These are phyloP conservation scores for Ophioderma brevispina DNA, from an alignment of 35 echinoderm and acorn worm genomes.

Conservation along the genomic window DNA sequence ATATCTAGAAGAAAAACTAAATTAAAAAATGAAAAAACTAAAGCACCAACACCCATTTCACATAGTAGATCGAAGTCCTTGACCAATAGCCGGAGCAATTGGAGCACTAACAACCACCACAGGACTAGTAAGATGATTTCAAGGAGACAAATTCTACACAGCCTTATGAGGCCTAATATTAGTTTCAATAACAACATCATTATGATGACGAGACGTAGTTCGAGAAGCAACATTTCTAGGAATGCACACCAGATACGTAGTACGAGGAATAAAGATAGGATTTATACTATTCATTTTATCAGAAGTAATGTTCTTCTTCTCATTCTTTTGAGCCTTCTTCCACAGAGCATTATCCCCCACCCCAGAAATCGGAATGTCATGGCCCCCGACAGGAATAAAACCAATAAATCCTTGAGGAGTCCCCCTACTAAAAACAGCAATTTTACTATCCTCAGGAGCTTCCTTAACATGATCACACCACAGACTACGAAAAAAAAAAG, in stretches of 20 bases:
- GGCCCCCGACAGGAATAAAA: too few species aligned
- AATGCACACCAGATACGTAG: slow-evolving; percentile 45
- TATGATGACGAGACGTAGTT: slow-evolving; percentile 69
- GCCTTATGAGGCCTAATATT: not conserved
- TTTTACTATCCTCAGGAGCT: too few species aligned
- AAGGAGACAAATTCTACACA: not conserved
- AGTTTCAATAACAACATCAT: slow-evolving; percentile 15
- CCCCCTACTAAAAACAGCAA: too few species aligned
- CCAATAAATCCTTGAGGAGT: too few species aligned
- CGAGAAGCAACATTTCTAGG: slow-evolving; percentile 79
- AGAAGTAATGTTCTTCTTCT: slow-evolving; percentile 76
- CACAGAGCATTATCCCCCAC: too few species aligned
- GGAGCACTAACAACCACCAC: slow-evolving; percentile 59
- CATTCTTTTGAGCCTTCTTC: too few species aligned
- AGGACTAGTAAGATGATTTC: slow-evolving; percentile 66
- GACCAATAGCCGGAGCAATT: slow-evolving; percentile 59
- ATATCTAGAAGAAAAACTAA: slow-evolving; percentile 60
- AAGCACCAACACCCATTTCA: slow-evolving; percentile 79
- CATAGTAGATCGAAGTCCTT: slow-evolving; percentile 79
- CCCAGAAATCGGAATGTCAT: too few species aligned
- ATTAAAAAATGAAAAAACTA: slow-evolving; percentile 34
- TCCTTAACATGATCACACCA: too few species aligned
- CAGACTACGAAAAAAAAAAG: too few species aligned
- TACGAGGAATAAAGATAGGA: slow-evolving; percentile 43
- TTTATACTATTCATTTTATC: slow-evolving; percentile 75